Conservation (phyloP, 2,888 invertebrate species). For the Drosophila imparisetae region DNA sequence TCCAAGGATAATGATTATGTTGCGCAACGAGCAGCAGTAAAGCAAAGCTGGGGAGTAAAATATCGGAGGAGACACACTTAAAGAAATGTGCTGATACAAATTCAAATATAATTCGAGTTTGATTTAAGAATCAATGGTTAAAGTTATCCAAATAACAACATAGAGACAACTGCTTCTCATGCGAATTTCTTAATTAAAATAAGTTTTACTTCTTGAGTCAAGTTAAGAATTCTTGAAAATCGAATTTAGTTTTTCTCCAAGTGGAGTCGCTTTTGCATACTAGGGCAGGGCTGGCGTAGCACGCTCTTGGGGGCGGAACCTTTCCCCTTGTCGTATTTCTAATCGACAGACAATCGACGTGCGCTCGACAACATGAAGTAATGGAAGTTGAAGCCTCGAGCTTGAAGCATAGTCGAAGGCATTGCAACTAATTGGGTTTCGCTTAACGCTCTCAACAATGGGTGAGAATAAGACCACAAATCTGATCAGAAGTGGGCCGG, state of each 20-base stretch:
- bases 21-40: constrained; percentile 60
- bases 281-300: constrained; percentile 26
- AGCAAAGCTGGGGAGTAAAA: constrained; percentile 1
- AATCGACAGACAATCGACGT: constrained; percentile 80
- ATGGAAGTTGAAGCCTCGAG: constrained; percentile 64
- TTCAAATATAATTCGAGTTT: not conserved
- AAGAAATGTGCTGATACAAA: not conserved
- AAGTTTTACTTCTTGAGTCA: not conserved
- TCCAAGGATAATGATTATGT: constrained; percentile 81
- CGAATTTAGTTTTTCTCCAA: not conserved
- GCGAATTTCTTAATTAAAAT: not conserved
- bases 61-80: constrained; percentile 12
- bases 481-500: constrained; percentile 4
- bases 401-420: constrained; percentile 58
- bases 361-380: constrained; percentile 67
- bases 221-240: not conserved
- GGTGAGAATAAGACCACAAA: constrained; percentile 45
- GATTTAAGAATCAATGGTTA: not conserved
- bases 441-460: constrained; percentile 57
- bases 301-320: constrained; percentile 8
- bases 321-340: constrained; percentile 52
- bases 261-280: constrained; percentile 62
- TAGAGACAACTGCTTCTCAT: not conserved
- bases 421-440: constrained; percentile 80
- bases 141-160: not conserved